phyloP scores from a whole-genome alignment of 2,888 invertebrate species.

The Heteropelma amictum region DNA sequence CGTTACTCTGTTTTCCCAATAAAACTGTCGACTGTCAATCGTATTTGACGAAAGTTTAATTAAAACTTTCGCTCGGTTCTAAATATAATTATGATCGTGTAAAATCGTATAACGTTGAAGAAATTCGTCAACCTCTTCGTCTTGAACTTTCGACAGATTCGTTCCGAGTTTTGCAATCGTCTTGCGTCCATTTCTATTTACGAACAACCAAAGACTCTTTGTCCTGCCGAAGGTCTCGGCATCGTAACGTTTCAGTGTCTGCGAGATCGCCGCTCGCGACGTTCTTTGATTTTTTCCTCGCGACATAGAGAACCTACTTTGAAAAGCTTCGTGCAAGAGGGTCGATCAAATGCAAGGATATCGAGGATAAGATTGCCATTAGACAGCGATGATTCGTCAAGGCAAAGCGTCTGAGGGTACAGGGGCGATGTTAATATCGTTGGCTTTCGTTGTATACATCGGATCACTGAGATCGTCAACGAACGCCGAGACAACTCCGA shows the following conservation, averaged over 20 bases:
- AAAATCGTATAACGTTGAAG: slow-evolving; percentile 51
- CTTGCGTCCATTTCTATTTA: background rate
- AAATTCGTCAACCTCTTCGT: slow-evolving; percentile 29
- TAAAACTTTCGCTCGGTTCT: slow-evolving; percentile 62
- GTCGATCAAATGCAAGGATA: slow-evolving; percentile 43
- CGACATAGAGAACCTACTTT: too few species aligned
- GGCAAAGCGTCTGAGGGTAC: slow-evolving; percentile 35
- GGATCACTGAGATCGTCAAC: slow-evolving; percentile 8
- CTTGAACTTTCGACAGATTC: background rate
- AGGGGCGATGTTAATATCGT: slow-evolving; percentile 12
- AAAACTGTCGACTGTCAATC: slow-evolving; percentile 59
- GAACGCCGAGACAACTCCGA: slow-evolving; percentile 13
- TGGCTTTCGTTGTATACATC: slow-evolving; percentile 25
- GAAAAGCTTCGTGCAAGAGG: background rate
- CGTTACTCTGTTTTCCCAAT: slow-evolving; percentile 44
- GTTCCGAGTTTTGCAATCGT: background rate
- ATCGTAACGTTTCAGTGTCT: background rate
- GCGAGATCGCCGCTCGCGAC: too few species aligned
- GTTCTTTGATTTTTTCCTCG: too few species aligned
- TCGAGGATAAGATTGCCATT: slow-evolving; percentile 27
- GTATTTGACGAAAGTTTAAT: slow-evolving; percentile 60
- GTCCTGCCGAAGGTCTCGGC: too few species aligned
- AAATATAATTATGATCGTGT: slow-evolving; percentile 58
- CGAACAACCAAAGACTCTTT: background rate
- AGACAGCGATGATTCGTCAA: slow-evolving; percentile 50